These are phyloP conservation scores for Euzophera pinguis DNA, from an alignment of 2,888 invertebrate genomes.

Conservation along the genomic window DNA sequence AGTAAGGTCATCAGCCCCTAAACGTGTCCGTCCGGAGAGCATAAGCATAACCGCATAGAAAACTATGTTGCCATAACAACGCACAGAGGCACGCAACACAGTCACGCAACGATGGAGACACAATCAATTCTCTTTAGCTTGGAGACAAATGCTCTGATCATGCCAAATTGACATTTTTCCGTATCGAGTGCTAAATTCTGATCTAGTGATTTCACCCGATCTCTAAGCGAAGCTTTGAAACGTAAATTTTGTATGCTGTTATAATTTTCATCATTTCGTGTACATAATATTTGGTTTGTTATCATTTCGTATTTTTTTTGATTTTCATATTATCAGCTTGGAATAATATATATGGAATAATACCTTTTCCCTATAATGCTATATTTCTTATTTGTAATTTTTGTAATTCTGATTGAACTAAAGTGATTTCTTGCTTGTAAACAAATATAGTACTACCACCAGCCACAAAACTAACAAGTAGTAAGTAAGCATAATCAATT, in stretches of 20 bases:
- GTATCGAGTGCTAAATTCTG: slow-evolving; percentile 12
- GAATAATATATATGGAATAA: too few relatives aligned
- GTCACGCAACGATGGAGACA: slow-evolving; percentile 37
- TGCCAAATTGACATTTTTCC: slow-evolving; percentile 12
- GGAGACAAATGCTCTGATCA: slow-evolving; percentile 1
- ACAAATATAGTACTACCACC: too few relatives aligned
- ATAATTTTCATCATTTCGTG: neutral
- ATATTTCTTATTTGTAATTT: too few relatives aligned
- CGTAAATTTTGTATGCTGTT: neutral
- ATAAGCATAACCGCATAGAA: slow-evolving; percentile 11
- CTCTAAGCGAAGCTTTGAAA: neutral
- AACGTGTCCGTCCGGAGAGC: slow-evolving; percentile 11
- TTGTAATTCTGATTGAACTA: too few relatives aligned
- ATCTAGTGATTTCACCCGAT: neutral
- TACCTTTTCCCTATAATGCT: too few relatives aligned
- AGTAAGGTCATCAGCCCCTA: slow-evolving; percentile 10
- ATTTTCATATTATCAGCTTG: neutral
- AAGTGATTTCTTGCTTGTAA: too few relatives aligned
- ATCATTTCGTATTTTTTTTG: neutral
- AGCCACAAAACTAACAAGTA: too few relatives aligned
- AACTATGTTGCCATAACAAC: slow-evolving; percentile 36
- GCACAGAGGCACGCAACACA: slow-evolving; percentile 41
- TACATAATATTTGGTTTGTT: neutral
- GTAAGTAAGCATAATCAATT: too few relatives aligned
- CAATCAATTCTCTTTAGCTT: neutral